Evolutionary conservation across 2,888 invertebrate species (phyloP).

Genomic region (Pseudanteris insignis): DNA sequence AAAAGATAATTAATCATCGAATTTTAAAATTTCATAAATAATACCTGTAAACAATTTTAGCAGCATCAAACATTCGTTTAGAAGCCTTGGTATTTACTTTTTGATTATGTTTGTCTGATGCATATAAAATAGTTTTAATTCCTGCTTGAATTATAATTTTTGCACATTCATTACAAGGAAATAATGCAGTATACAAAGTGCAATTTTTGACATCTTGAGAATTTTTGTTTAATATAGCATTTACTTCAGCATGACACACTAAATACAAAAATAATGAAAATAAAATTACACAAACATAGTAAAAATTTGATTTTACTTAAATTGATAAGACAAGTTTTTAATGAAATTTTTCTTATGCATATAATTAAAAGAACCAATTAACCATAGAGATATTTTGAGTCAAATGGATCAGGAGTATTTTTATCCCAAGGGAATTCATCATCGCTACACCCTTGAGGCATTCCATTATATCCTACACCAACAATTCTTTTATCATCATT

Average conservation of each 20-base stretch:
- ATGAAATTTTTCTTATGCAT: too few relatives aligned
- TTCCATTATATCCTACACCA: slow-evolving; percentile 96
- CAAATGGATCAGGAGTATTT: slow-evolving; percentile 69
- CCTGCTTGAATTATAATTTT: slow-evolving; percentile 96
- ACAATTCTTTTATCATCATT: slow-evolving; percentile 87
- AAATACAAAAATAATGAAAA: too few relatives aligned
- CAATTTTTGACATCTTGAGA: slow-evolving; percentile 79
- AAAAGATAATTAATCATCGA: not conserved
- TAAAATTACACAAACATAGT: too few relatives aligned
- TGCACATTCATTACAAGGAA: slow-evolving; percentile 98
- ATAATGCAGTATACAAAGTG: slow-evolving; percentile 87
- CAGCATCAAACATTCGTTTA: slow-evolving; percentile 82
- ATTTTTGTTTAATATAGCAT: slow-evolving; percentile 94
- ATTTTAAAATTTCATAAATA: too few relatives aligned
- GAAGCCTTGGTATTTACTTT: slow-evolving; percentile 79
- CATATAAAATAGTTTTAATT: slow-evolving; percentile 79
- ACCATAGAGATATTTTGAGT: slow-evolving; percentile 90
- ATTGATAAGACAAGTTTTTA: too few relatives aligned
- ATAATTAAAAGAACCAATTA: not conserved
- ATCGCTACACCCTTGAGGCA: slow-evolving; percentile 86
- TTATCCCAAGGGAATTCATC: slow-evolving; percentile 92
- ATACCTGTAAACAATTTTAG: slow-evolving; percentile 76
- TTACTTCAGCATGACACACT: slow-evolving; percentile 99
- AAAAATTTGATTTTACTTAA: too few relatives aligned
- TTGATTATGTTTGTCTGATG: slow-evolving; percentile 82